Evolutionary conservation across 2,113 vertebrate genomes (phyloP).

Genomic region (Leucosticte australis): DNA sequence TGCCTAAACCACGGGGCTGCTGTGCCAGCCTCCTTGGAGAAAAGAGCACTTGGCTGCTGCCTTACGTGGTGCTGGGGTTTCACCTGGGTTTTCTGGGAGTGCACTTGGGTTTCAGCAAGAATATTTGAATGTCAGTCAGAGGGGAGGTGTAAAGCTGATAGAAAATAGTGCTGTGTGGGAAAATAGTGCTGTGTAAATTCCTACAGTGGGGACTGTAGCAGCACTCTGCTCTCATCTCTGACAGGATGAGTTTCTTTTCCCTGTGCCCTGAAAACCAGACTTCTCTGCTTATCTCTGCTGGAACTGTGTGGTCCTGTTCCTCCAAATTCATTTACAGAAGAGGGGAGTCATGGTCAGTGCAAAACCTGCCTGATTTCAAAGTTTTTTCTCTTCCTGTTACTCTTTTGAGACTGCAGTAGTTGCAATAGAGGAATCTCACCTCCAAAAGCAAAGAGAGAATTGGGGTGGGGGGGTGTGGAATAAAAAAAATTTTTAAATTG

Average conservation of each 20-base stretch:
- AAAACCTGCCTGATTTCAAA: not conserved
- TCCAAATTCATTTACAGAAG: not conserved
- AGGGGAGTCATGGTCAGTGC: not conserved
- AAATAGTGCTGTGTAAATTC: not conserved
- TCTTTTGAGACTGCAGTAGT: not conserved
- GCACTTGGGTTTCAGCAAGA: not conserved
- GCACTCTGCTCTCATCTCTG: not conserved
- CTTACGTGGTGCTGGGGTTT: not conserved
- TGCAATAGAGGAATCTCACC: not conserved
- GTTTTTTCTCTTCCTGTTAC: not conserved
- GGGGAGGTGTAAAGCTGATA: not conserved
- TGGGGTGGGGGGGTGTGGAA: no score
- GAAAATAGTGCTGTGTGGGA: not conserved
- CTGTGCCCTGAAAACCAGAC: not conserved
- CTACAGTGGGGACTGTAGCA: not conserved
- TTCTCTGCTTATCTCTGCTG: not conserved
- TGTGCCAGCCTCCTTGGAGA: not conserved
- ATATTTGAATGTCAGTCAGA: not conserved
- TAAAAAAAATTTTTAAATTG: fast-evolving
- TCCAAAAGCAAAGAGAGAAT: not conserved
- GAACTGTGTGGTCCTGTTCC: not conserved
- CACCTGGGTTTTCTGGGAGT: not conserved
- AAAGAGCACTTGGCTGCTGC: not conserved
- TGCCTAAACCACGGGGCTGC: not conserved
- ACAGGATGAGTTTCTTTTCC: not conserved